These are phyloP conservation scores for Byasa hedistus DNA, from an alignment of 2,888 invertebrate species.

Conservation along the genomic window DNA sequence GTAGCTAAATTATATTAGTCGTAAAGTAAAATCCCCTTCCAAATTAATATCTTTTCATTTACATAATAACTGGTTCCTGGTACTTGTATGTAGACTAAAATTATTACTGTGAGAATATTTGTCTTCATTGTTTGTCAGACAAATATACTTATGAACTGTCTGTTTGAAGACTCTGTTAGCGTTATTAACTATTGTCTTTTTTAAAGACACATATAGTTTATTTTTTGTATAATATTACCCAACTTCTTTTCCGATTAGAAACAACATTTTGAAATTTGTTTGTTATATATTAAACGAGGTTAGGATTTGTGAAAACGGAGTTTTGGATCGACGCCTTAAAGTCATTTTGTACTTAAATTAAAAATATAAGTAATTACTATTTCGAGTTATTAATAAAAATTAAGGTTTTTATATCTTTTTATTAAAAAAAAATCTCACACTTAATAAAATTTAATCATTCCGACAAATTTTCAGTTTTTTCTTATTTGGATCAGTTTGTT, in stretches of 20 bases:
- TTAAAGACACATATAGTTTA: slow-evolving; percentile 5
- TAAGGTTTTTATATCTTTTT: too few relatives aligned
- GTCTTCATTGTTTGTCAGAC: slow-evolving; percentile 12
- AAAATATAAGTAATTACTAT: too few relatives aligned
- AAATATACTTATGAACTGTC: slow-evolving; percentile 20
- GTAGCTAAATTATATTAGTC: not conserved
- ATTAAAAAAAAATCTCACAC: too few relatives aligned
- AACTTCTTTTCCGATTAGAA: not conserved
- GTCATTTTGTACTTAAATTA: too few relatives aligned
- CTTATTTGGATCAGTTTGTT: too few relatives aligned
- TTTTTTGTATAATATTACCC: not conserved
- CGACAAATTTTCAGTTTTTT: too few relatives aligned
- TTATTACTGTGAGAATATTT: slow-evolving; percentile 19
- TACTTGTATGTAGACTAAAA: slow-evolving; percentile 9
- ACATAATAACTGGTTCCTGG: slow-evolving; percentile 10
- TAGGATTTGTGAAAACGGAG: too few relatives aligned
- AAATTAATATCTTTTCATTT: slow-evolving; percentile 6
- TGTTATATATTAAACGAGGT: not conserved
- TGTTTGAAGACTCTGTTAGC: slow-evolving; percentile 6
- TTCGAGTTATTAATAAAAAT: too few relatives aligned
- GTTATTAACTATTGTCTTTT: slow-evolving; percentile 2
- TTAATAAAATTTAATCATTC: too few relatives aligned
- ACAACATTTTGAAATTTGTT: not conserved
- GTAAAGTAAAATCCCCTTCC: not conserved
- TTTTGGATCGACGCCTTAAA: too few relatives aligned